A percentile compares a stretch with the other conserved stretches of the same genome.
Conservation (phyloP, 2,113 vertebrate species). For the Athene noctua region DNA sequence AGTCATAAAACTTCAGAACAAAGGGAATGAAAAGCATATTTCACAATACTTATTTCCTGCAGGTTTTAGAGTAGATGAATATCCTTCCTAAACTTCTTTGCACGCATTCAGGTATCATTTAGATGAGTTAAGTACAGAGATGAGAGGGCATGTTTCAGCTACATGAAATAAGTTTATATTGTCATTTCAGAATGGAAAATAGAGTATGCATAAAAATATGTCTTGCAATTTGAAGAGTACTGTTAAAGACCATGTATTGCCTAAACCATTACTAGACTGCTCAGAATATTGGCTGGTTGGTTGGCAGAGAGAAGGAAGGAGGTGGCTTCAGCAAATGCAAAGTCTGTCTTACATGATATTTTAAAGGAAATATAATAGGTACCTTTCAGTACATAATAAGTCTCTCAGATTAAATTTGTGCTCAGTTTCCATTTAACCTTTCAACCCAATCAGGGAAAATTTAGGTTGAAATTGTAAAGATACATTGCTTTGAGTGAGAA, state of each 20-base stretch:
- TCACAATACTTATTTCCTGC: conserved; percentile 21
- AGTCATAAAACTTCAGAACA: conserved; percentile 24
- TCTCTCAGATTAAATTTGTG: background rate
- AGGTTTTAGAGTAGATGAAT: conserved; percentile 23
- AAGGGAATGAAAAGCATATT: conserved; percentile 27
- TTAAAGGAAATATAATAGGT: background rate
- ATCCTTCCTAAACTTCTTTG: conserved; percentile 14
- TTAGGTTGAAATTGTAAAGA: background rate
- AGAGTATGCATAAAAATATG: background rate
- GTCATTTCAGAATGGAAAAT: conserved; percentile 27
- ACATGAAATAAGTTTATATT: conserved; percentile 1
- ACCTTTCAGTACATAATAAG: background rate
- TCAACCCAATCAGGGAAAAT: background rate
- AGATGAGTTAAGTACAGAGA: conserved; percentile 38
- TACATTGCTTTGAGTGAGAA: background rate
- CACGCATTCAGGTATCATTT: conserved; percentile 19
- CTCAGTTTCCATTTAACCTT: background rate
- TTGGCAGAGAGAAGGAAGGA: background rate
- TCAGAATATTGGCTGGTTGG: background rate
- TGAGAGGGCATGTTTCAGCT: background rate
- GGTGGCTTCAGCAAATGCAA: background rate
- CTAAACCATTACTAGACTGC: background rate
- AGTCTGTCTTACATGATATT: background rate
- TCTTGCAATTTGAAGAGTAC: background rate
- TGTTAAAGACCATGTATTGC: background rate